These are phyloP conservation scores for Lordiphosa fenestrarum DNA, from an alignment of 2,888 invertebrate species.

Conservation along the genomic window DNA sequence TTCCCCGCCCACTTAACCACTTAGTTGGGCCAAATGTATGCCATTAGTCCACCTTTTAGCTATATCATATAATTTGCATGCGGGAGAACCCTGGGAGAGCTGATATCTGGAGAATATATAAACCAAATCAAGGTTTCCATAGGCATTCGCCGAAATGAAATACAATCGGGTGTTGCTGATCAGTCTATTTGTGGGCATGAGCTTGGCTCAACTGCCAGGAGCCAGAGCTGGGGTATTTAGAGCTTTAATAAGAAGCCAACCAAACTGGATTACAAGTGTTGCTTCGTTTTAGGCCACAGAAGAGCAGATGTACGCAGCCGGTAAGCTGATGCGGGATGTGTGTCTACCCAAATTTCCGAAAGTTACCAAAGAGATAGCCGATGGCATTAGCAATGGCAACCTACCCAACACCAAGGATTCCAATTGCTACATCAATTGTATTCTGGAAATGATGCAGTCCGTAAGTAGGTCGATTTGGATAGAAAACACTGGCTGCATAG, in stretches of 20 bases:
- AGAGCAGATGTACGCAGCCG: slow-evolving; percentile 84
- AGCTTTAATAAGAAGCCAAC: background rate
- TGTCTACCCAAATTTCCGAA: slow-evolving; percentile 84
- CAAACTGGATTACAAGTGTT: background rate
- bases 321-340: slow-evolving; percentile 84
- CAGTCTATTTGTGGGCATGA: background rate
- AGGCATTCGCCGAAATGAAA: slow-evolving; percentile 13
- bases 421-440: slow-evolving; percentile 82
- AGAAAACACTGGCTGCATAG: too few relatives aligned
- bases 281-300: slow-evolving; percentile 72
- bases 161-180: slow-evolving; percentile 5
- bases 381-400: slow-evolving; percentile 67
- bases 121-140: background rate
- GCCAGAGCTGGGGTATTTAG: background rate
- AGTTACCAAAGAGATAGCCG: slow-evolving; percentile 68
- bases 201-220: too few relatives aligned
- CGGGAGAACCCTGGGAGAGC: too few relatives aligned
- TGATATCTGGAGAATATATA: slow-evolving; percentile 3
- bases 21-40: slow-evolving; percentile 8
- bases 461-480: slow-evolving; percentile 72
- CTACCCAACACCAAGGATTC: slow-evolving; percentile 76
- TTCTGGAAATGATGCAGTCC: slow-evolving; percentile 81
- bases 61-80: slow-evolving; percentile 7
- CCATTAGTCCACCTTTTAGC: slow-evolving; percentile 2
- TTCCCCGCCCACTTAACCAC: slow-evolving; percentile 2